Evolutionary conservation across 1,140 invertebrate species (phyloP).

Genomic region (Pogonognathellus flavescens): DNA sequence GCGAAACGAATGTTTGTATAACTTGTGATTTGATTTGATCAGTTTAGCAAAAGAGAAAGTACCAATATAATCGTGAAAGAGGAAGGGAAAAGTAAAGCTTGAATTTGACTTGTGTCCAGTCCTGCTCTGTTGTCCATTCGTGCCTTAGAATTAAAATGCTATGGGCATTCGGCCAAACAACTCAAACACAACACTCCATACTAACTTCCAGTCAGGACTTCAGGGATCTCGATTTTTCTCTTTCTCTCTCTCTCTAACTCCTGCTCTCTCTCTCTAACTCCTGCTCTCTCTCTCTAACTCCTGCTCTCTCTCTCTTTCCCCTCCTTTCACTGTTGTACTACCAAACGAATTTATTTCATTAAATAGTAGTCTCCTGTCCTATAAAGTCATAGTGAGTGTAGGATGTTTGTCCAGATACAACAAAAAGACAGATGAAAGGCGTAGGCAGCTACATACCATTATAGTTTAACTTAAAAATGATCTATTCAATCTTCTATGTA

Average conservation of each 20-base stretch:
- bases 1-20: slow-evolving; percentile 40
- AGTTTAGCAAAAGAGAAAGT: slow-evolving; percentile 16
- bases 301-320: too few relatives aligned
- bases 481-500: too few relatives aligned
- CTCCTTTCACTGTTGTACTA: too few relatives aligned
- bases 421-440: too few relatives aligned
- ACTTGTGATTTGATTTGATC: slow-evolving; percentile 50
- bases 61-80: neutral
- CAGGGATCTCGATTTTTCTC: neutral
- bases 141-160: slow-evolving; percentile 3
- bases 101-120: slow-evolving; percentile 17
- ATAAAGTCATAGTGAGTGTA: neutral
- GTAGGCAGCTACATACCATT: too few relatives aligned
- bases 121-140: neutral
- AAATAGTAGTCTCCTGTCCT: neutral
- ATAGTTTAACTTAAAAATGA: too few relatives aligned
- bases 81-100: slow-evolving; percentile 11
- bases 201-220: neutral
- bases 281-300: too few relatives aligned
- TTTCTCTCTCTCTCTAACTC: neutral
- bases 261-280: too few relatives aligned
- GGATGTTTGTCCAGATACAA: neutral
- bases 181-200: slow-evolving; percentile 16
- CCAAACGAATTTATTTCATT: neutral
- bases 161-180: slow-evolving; percentile 23